These are phyloP conservation scores for Manis javanica DNA, from an alignment of 2,797 vertebrate genomes.

Conservation along the genomic window DNA sequence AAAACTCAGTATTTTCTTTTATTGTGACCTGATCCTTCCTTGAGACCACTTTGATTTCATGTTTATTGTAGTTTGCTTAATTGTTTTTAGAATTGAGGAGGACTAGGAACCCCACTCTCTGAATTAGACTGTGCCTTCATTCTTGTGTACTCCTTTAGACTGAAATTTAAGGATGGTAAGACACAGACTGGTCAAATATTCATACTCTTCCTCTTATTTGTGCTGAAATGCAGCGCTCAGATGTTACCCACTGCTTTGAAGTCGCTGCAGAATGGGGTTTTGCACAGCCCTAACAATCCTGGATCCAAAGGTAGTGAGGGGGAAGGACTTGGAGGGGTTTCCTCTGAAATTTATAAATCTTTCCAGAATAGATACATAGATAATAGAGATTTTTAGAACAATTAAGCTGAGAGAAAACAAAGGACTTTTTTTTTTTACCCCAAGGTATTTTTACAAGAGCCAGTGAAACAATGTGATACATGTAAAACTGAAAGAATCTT, in stretches of 20 bases:
- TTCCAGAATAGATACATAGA: background rate
- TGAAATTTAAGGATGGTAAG: background rate
- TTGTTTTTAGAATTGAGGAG: background rate
- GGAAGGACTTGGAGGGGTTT: background rate
- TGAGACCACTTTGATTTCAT: background rate
- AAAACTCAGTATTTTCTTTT: background rate
- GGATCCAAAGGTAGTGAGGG: background rate
- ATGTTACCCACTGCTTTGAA: background rate
- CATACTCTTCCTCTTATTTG: background rate
- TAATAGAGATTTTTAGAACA: background rate
- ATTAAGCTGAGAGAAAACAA: slow-evolving; percentile 2
- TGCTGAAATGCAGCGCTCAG: background rate
- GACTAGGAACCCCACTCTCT: background rate
- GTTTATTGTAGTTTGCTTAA: background rate
- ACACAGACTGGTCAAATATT: background rate
- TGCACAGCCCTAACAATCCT: background rate
- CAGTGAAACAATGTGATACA: background rate
- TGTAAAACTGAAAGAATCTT: background rate
- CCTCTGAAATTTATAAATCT: background rate
- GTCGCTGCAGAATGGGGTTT: background rate
- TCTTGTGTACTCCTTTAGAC: background rate
- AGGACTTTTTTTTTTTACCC: background rate
- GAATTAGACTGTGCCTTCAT: background rate
- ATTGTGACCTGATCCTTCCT: background rate
- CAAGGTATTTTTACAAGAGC: background rate